phyloP scores from a whole-genome alignment of 2,888 invertebrate species.

The Marasmarcha lunaedactyla region DNA sequence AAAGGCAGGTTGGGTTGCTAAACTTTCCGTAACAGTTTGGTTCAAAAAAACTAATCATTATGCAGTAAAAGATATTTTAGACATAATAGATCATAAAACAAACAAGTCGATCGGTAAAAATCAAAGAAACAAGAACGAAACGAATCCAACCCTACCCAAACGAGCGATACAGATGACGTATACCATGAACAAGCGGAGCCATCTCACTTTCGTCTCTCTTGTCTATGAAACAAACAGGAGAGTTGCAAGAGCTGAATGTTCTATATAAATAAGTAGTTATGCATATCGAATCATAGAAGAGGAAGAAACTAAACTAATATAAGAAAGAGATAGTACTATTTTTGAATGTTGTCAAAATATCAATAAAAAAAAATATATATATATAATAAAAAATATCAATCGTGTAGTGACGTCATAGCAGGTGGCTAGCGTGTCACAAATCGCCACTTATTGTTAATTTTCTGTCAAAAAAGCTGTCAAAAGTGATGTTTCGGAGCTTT shows the following conservation, averaged over 20 bases:
- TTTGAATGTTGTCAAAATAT: no score
- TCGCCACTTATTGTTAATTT: no score
- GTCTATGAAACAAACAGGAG: not conserved
- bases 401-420: no score
- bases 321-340: no score
- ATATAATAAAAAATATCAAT: no score
- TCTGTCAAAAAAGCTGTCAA: no score
- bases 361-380: no score
- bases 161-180: conserved; percentile 15
- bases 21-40: not conserved
- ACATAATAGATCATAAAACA: not conserved
- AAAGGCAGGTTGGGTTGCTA: not conserved
- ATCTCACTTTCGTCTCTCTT: conserved; percentile 1
- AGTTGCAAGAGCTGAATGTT: not conserved
- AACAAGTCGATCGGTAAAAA: not conserved
- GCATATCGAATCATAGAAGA: no score
- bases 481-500: no score
- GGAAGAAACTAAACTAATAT: no score
- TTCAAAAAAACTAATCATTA: not conserved
- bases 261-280: no score
- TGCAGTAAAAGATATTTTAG: not conserved
- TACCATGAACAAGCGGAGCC: conserved; percentile 14
- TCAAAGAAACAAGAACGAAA: not conserved
- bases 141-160: not conserved
- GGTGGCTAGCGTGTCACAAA: no score